Base-by-base conservation (phyloP, 2,888 invertebrate species). In the Drosophila kambysellisi region DNA sequence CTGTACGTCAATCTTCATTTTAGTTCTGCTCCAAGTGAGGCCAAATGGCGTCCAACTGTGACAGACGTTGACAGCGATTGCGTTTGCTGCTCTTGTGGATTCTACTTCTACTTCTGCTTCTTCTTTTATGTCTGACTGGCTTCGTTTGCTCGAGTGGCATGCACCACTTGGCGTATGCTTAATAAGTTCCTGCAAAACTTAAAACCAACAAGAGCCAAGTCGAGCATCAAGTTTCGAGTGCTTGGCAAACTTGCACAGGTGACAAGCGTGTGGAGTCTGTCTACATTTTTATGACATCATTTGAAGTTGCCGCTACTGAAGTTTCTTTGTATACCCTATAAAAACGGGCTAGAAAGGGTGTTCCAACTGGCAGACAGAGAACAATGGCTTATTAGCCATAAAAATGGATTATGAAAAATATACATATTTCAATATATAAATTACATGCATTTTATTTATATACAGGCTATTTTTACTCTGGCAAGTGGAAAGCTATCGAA, bases 231-330 rank as follows among this genome's bases (percentile, higher is more conserved):
- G 61, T 63, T 77, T 74, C 57, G 20, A 79, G 79, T 74, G 81
- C 58, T 77, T 58, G 53, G 32, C 69, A 79, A 79, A 79, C 80
- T 76, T 62, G 56, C 65, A 29, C 79, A 78, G 79, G 78, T 78
- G 78, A 63, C 68, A 72, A 61, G 15, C 57, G 58, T 50, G 61
- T 50, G 61, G 41, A 61, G 29, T 32, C 58, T 58, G 57, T 48
- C 71, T 30, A 63, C 70, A 48, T 35, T 70, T 69, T 73, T 74
- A 81, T 79, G 72, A 88, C 72, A 84, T 74, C 80, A 88, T 89
- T 90, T 71, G 39, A 75, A 70, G 67, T 61, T 79, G 75, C 73
- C 82, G 74, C 79, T 69, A 76, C 60, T 72, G 60, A 70, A 74
- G 65, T 60, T 37, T 51, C 30, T 15, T 30, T 53, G 29, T 12